Percentiles rank a stretch among this genome's conserved stretches.
phyloP scores from a whole-genome alignment of 2,888 invertebrate species.

The Noctua janthina region DNA sequence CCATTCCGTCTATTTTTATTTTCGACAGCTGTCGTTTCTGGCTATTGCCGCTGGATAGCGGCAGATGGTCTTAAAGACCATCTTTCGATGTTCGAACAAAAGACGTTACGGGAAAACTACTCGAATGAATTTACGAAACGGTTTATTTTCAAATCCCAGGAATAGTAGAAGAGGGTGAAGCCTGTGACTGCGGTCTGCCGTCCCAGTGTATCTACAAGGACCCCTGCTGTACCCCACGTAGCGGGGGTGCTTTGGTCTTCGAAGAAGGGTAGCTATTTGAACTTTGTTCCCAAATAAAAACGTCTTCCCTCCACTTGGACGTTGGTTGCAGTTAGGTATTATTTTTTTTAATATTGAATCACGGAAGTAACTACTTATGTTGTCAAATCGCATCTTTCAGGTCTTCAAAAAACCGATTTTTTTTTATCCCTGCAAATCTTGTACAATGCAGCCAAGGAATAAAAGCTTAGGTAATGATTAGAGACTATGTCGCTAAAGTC shows the following conservation, averaged over 20 bases:
- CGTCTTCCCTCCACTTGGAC: background rate
- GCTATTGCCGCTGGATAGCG: background rate
- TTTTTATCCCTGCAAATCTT: background rate
- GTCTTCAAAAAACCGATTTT: background rate
- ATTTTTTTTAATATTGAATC: background rate
- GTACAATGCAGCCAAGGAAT: too few relatives aligned
- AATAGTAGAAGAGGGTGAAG: slow-evolving; percentile 92
- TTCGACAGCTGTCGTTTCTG: background rate
- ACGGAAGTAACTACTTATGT: background rate
- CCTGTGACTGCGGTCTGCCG: slow-evolving; percentile 92
- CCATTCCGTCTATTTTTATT: background rate
- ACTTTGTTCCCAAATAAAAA: background rate
- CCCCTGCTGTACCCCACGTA: slow-evolving; percentile 88
- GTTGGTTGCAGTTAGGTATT: background rate
- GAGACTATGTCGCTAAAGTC: background rate
- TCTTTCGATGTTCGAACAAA: background rate
- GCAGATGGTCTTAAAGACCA: background rate
- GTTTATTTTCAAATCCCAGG: slow-evolving; percentile 67
- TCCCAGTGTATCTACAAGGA: slow-evolving; percentile 86
- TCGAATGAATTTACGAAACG: background rate
- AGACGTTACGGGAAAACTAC: background rate
- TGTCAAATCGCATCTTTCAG: background rate
- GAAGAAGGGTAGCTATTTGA: slow-evolving; percentile 78
- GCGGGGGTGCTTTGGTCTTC: slow-evolving; percentile 79
- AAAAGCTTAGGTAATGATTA: background rate